Evolutionary conservation across 2,888 invertebrate genomes (phyloP), one percentile per base, ranked within the genome.

Genomic region (Pammene aurita): DNA sequence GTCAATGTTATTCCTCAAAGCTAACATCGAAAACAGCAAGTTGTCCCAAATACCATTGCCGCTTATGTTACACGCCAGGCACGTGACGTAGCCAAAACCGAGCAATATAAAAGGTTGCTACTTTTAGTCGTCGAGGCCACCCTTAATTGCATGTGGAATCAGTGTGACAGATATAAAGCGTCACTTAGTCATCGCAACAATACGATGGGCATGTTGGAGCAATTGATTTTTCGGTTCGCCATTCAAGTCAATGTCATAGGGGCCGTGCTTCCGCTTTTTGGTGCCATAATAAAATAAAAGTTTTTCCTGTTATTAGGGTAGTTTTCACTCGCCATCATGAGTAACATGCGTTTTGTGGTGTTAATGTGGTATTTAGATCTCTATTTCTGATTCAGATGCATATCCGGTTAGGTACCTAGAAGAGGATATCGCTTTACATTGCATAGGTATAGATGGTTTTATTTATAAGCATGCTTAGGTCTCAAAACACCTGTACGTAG

Each of bases 221-320:
- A 85, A 88, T 88, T 82, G 83, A 86, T 80, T 86, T 87, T 85
- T 84, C 78, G 78, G 77, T 75, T 80, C 72, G 77, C 78, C 76
- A 78, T 81, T 73, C 76, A 80, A 79, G 78, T 77, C 76, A 77
- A 77, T 80, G 76, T 78, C 79, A 78, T 78, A 78, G 76, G 78
- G 76, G 77, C 72, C 65, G 73, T 58, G 72, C 76, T 76, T 78
- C 77, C 76, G 76, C 62, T 61, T 69, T 68, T 61, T 68, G 60
- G 70, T 41, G 50, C 66, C 58, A 65, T 65, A 69, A 54, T 65
- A 69, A 54, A 65, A 68, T 68, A 64, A 64, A 69, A 60, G 58
- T 42, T 65, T 63, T 58, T 44, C 66, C 26, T 34, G 35, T 41
- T 44, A 44, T 38, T 50, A 52, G 50, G 38, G 41, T 62, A 38